Conservation (phyloP, 2,888 invertebrate species). For the Stenurella melanura region DNA sequence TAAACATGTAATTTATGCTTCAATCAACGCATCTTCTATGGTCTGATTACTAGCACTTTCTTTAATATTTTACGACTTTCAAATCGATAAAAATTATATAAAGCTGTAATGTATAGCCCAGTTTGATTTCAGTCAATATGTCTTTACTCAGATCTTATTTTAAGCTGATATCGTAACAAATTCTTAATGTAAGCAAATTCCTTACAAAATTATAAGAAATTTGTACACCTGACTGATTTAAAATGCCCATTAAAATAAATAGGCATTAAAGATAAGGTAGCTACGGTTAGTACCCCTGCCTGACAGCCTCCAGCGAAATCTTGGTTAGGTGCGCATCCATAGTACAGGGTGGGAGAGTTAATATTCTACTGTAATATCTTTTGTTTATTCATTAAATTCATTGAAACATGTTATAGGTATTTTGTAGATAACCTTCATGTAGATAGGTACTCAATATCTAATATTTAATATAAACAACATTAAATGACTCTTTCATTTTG, state of each 20-base stretch:
- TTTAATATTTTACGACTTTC: neutral
- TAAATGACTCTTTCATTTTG: too few relatives aligned
- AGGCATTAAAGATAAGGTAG: conserved; percentile 57
- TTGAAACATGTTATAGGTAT: too few relatives aligned
- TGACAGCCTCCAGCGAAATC: conserved; percentile 28
- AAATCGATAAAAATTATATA: neutral
- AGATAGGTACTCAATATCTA: too few relatives aligned
- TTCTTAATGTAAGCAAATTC: neutral
- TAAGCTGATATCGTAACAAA: neutral
- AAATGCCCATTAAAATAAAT: conserved; percentile 50
- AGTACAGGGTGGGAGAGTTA: conserved; percentile 25
- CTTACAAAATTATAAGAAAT: neutral
- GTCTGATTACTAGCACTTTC: neutral
- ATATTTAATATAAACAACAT: too few relatives aligned
- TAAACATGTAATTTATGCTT: too few relatives aligned
- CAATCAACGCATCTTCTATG: too few relatives aligned
- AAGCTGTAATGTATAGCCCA: neutral
- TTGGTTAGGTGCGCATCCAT: neutral
- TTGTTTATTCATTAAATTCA: too few relatives aligned
- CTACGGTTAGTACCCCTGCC: conserved; percentile 44
- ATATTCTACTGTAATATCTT: too few relatives aligned
- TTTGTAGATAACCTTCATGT: too few relatives aligned
- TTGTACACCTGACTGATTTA: conserved; percentile 37
- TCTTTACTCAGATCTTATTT: neutral
- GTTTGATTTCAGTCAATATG: neutral